Base-by-base conservation (phyloP, 2,797 vertebrate genomes). In the Antennarius maculatus region DNA sequence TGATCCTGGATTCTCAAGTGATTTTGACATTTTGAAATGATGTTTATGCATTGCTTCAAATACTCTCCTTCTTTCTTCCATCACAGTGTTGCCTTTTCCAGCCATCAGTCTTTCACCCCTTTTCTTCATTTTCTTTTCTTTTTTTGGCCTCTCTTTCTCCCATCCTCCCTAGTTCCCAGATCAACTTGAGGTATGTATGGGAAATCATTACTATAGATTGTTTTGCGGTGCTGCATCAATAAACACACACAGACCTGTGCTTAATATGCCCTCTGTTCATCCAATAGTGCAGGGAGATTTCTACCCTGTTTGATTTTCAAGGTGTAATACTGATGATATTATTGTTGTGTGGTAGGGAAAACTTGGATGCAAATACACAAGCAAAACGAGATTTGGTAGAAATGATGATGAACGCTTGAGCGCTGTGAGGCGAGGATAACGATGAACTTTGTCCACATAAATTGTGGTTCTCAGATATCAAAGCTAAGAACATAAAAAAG, bases 121-220 rank as follows among this genome's bases (percentile, higher is more conserved):
- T 71, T 54, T 66, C 46, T 66, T 67, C 52, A 56, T 70, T 8
- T 69, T 3, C n/a, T 17, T 72, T 62, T 73, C 39, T 52, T 66
- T 39, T 52, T 66, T 56, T 68, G 67, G 59, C 57, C 64, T 57
- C 47, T 46, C 68, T 56, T 58, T 43, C 45, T 63, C 69, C 61
- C 64, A 48, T 73, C 66, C 72, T 76, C 74, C 57, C 61, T 63
- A 49, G 61, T 83, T 91, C 81, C 77, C 84, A 86, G 81, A 83
- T 84, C 88, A 89, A 83, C 82, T 87, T 87, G 80, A 89, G 84
- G 85, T 82, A 77, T 88, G 66, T 80, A 89, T 88, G 62, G 87
- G 80, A 91, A 91, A 90, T 91, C 90, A 82, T 82, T 89, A 82
- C 65, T 83, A 88, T 89, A 74, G 90, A 91, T 90, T 75, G 78